These are phyloP conservation scores for Iphiclides podalirius DNA, from an alignment of 2,888 invertebrate species.

Conservation along the genomic window DNA sequence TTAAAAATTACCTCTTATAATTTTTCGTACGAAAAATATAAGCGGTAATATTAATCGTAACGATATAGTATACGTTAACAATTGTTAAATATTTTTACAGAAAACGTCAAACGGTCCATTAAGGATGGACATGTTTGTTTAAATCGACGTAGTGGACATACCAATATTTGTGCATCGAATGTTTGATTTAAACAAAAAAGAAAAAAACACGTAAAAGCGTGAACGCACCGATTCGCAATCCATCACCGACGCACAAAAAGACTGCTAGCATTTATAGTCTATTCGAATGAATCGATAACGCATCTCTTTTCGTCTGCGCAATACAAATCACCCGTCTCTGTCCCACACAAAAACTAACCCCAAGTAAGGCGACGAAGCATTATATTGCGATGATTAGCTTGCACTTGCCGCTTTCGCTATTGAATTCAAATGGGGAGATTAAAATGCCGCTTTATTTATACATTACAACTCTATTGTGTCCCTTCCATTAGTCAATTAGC, in stretches of 20 bases:
- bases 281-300: constrained; percentile 61
- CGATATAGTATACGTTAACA: too few relatives aligned
- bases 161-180: neutral
- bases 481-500: constrained; percentile 67
- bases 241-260: constrained; percentile 69
- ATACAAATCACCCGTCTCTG: constrained; percentile 35
- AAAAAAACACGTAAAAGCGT: constrained; percentile 30
- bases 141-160: neutral
- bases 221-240: constrained; percentile 69
- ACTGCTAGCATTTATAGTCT: constrained; percentile 76
- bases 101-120: too few relatives aligned
- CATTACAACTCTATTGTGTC: constrained; percentile 69
- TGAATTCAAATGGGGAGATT: constrained; percentile 79
- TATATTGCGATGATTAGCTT: constrained; percentile 79
- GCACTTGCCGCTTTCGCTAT: constrained; percentile 72
- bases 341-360: constrained; percentile 59
- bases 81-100: too few relatives aligned
- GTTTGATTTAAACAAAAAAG: constrained; percentile 1
- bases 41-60: too few relatives aligned
- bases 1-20: too few relatives aligned
- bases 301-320: constrained; percentile 29
- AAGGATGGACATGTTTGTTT: neutral
- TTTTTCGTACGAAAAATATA: too few relatives aligned
- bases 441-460: constrained; percentile 70
- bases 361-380: constrained; percentile 62